Percentiles rank a stretch among this genome's conserved stretches.
Evolutionary conservation across 2,888 invertebrate genomes (phyloP).

Genomic region (Aphidius colemani): DNA sequence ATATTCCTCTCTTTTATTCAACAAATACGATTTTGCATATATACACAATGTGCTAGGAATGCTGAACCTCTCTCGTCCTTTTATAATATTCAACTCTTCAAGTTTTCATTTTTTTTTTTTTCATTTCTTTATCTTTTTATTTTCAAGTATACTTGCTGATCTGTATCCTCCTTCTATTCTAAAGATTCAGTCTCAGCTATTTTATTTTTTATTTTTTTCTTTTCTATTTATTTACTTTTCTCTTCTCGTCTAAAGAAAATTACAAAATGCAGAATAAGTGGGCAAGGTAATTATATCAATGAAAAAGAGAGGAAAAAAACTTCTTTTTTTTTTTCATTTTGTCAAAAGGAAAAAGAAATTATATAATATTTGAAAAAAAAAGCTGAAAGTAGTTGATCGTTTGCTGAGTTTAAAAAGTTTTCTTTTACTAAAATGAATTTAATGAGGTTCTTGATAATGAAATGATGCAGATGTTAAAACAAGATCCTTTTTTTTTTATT

Average conservation of each 20-base stretch:
- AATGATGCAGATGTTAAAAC: not conserved
- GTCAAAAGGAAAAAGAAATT: too few species aligned
- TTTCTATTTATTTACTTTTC: constrained; percentile 23
- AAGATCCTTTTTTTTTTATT: too few species aligned
- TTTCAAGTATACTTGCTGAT: too few species aligned
- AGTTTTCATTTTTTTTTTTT: not conserved
- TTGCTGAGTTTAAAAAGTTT: not conserved
- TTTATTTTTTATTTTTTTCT: constrained; percentile 13
- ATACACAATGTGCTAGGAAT: constrained; percentile 32
- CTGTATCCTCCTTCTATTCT: too few species aligned
- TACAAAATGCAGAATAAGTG: too few species aligned
- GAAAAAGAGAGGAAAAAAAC: too few species aligned
- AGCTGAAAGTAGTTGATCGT: too few species aligned
- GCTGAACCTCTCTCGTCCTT: constrained; percentile 22
- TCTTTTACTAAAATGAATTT: constrained; percentile 1
- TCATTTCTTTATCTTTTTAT: not conserved
- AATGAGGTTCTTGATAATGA: not conserved
- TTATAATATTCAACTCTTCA: constrained; percentile 7
- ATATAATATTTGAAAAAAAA: too few species aligned
- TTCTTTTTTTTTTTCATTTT: too few species aligned
- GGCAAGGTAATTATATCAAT: too few species aligned
- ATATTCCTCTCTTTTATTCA: constrained; percentile 19
- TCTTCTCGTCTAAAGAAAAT: not conserved
- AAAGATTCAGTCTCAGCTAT: too few species aligned
- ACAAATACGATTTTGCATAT: constrained; percentile 24